Evolutionary conservation across 2,888 invertebrate species (phyloP), one percentile per base, ranked within the genome.

Genomic region (Hyposoter dolosus): DNA sequence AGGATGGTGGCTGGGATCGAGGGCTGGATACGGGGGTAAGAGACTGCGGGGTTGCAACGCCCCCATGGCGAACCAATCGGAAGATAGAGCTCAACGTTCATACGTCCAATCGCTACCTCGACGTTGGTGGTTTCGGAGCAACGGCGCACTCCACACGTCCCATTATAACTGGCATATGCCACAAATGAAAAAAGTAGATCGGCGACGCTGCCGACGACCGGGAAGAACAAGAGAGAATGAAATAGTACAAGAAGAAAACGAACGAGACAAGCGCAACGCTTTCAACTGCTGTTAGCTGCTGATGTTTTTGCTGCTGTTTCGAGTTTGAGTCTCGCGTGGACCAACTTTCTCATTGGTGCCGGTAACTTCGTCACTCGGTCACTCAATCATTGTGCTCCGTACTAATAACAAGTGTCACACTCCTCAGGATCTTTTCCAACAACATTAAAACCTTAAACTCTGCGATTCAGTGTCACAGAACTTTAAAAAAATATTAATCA

Each of bases 21-120:
- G 81, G 77, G 83, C 74, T 81, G 80, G 81, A 86, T 88, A 82
- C 75, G 79, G 83, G 85, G 88, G 83, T 82, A 86, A 78, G 78
- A 83, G 89, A 90, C 89, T 90, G 87, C 89, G 88, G 91, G 91
- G 89, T 90, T 89, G 93, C 85, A 83, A 91, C 92, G 90, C 92
- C 93, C 92, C 89, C 89, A 82, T 79, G 68, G 72, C 5, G 87
- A 86, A 84, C 92, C 92, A 92, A 92, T 92, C 76, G 83, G 79
- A 82, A 69, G 19, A 23, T 9, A n/a, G 79, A 19, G 72, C 65
- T 60, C 23, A 40, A 35, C 76, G 65, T 69, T 45, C 65, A 81
- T 74, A 74, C 85, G 86, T 81, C 89, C 89, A 89, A 89, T 89
- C 80, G 83, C 84, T 32, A 77, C 50, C 84, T 81, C 84, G 84